Evolutionary conservation across 2,888 invertebrate species (phyloP).

Genomic region (Atethmia centrago): DNA sequence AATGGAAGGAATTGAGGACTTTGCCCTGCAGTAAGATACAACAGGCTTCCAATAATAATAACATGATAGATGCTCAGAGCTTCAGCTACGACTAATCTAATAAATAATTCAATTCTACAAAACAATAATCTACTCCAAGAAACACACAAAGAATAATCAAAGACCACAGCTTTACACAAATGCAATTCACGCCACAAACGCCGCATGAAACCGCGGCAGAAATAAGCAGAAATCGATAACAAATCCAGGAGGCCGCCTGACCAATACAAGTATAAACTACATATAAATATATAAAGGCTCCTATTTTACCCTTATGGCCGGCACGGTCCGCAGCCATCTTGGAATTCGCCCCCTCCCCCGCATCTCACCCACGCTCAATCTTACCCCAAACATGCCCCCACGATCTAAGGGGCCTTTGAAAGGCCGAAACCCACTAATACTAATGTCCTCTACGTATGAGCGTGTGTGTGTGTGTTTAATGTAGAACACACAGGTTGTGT

Average conservation of each 20-base stretch:
- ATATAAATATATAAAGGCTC: conserved; percentile 84
- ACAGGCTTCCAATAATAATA: neutral
- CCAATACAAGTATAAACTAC: conserved; percentile 84
- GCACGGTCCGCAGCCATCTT: conserved; percentile 89
- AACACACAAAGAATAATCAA: conserved; percentile 27
- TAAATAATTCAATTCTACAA: neutral
- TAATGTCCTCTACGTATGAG: conserved; percentile 86
- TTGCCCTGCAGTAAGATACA: neutral
- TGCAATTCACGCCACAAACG: conserved; percentile 24
- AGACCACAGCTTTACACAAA: conserved; percentile 16
- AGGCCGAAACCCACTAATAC: conserved; percentile 90
- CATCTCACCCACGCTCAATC: conserved; percentile 85
- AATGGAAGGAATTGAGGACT: rapidly evolving
- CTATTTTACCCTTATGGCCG: conserved; percentile 91
- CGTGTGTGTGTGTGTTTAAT: conserved; percentile 69
- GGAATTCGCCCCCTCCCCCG: conserved; percentile 82
- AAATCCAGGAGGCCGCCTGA: conserved; percentile 77
- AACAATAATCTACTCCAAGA: conserved; percentile 2
- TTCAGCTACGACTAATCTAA: neutral
- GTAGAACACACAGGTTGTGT: conserved; percentile 69
- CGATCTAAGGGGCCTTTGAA: conserved; percentile 89
- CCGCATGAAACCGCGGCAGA: conserved; percentile 41
- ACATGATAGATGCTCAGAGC: neutral
- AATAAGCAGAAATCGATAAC: conserved; percentile 79
- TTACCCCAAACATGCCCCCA: conserved; percentile 89